Evolutionary conservation across 1,140 invertebrate genomes (phyloP).

Genomic region (Cherax destructor): DNA sequence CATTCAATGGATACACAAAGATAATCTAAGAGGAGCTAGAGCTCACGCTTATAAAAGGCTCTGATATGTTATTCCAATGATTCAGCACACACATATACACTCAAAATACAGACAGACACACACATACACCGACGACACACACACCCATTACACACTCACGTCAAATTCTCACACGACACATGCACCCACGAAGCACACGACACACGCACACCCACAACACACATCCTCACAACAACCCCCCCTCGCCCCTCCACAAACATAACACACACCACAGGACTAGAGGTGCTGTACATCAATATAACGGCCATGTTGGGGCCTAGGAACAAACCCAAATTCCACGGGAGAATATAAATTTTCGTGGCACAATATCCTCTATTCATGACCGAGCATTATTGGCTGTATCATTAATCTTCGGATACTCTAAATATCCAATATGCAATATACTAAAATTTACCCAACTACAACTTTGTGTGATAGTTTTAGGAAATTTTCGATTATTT

Average conservation of each 20-base stretch:
- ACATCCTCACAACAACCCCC: too few species aligned
- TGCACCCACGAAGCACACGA: background rate
- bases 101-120: background rate
- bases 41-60: too few species aligned
- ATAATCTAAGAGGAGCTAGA: too few species aligned
- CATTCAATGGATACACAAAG: too few species aligned
- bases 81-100: background rate
- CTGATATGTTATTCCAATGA: too few species aligned
- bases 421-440: slow-evolving; percentile 1
- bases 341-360: background rate
- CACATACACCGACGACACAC: background rate
- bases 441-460: background rate
- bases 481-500: background rate
- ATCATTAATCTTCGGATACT: slow-evolving; percentile 1
- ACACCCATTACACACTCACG: background rate
- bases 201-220: too few species aligned
- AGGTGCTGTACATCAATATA: background rate
- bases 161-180: background rate
- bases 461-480: background rate
- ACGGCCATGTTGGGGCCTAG: background rate
- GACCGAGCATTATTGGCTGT: background rate
- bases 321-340: background rate
- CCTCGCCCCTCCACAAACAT: too few species aligned
- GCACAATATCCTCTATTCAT: background rate
- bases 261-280: too few species aligned